Evolutionary conservation across 2,888 invertebrate genomes (phyloP), one percentile per base, ranked within the genome.

Genomic region (Pammene aurita): DNA sequence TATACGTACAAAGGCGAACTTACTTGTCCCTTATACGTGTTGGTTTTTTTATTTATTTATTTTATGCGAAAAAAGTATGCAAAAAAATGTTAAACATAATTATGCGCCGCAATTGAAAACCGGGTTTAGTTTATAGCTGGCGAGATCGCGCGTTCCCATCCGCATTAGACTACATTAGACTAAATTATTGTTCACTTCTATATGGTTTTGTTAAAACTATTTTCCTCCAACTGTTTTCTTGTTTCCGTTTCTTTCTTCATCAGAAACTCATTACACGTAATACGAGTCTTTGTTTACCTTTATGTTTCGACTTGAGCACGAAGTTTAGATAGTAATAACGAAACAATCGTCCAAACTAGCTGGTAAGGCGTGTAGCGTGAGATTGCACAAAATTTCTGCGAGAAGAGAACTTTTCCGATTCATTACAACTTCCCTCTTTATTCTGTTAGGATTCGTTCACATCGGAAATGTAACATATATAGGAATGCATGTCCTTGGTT

Each of bases 321-420:
- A 69, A 69, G 54, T 64, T 58, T 64, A 26, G 38, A 35, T 52
- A 63, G 63, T 68, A 58, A 69, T 64, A 69, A 64, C 68, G 54
- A 68, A 64, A 58, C 68, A 69, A 69, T 69, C 68, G 58, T n/a
- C 46, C 52, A 10, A 64, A 64, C 63, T 69, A 69, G 63, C 62
- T 48, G 44, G 55, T 67, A 48, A 62, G 63, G 16, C 68, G 34
- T 44, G 62, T 56, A 67, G 68, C 67, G 69, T 72, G 74, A 76
- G 78, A 79, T 78, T 78, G 75, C 78, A 75, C 78, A 77, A 77
- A 76, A 77, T 78, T 75, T 80, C 78, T 78, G 74, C 74, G 75
- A 72, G 75, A 18, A 72, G 72, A 83, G 72, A 83, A 84, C 74
- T 83, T 82, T 77, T 77, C 77, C 78, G 79, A 82, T 84, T 84